Base-by-base conservation (phyloP, 2,888 invertebrate species). In the Achlya flavicornis region DNA sequence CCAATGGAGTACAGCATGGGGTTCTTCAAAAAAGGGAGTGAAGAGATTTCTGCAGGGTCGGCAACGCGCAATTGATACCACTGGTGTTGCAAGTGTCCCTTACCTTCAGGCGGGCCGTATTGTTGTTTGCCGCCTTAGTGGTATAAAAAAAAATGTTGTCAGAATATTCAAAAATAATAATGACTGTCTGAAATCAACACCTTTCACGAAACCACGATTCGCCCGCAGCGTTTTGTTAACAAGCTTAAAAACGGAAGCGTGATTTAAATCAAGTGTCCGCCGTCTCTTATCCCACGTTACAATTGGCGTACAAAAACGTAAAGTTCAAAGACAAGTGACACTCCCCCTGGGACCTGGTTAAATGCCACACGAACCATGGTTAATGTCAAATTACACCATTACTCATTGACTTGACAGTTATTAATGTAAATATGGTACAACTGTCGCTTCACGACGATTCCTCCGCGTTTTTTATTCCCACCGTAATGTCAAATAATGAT, bases 241-340 rank as follows among this genome's bases (percentile, higher is more conserved):
- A 11, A 43, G 41, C 60, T 38, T 33, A 60, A 43, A 60, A 41
- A 16, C 19, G 41, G 26, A 60, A 53, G 41, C 41, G 12, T 41
- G 41, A 41, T 41, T 41, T 41, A 41, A 41, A 53, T n/a, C 46
- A 35, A 38, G 59, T 59, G 38, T 12, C 11, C 59, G 59, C 12
- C 43, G 60, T 43, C 12, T 41, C 43, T 43, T 41, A 60, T 33
- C 48, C 66, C 60, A 71, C 66, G 66, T 72, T 71, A 73, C 74
- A 75, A 77, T 75, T 76, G 67, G 66, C 71, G 63, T 67, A 73
- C 77, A 60, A 77, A 77, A 74, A 72, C 67, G 71, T 73, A 83
- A 83, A 83, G 82, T 82, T 83, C 83, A 83, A 83, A 83, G 82
- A 63, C 81, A 65, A 63, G 48, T 66, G 72, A 70, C 78, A 70